Evolutionary conservation across 2,113 vertebrate species (phyloP).

Genomic region (Albula glossodonta): DNA sequence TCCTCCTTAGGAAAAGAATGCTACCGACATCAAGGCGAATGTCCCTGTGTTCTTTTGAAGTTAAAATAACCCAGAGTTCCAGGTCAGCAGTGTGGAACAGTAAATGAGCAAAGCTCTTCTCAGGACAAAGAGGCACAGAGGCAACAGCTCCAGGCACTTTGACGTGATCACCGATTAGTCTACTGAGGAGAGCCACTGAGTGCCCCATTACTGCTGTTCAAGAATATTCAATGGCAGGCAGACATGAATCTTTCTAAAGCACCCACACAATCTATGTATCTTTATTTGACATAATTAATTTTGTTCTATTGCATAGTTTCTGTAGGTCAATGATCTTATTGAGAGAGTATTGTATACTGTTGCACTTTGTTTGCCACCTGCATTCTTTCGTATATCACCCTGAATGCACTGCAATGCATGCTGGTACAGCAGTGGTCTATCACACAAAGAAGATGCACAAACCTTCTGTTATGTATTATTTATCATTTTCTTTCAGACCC

Average conservation of each 20-base stretch:
- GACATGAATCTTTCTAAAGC: neutral
- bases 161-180: conserved; percentile 2
- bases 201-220: neutral
- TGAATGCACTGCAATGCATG: neutral
- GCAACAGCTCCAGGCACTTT: neutral
- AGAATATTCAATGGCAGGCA: neutral
- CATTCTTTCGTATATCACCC: neutral
- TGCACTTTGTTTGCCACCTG: neutral
- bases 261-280: neutral
- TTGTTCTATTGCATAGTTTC: neutral
- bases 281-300: neutral
- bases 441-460: no score
- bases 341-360: neutral
- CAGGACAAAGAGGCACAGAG: neutral
- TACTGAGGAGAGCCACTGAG: neutral
- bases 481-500: no score
- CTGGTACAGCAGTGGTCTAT: no score
- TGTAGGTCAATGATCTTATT: neutral
- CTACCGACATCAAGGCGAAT: neutral
- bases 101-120: neutral
- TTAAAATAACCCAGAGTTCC: neutral
- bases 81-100: neutral
- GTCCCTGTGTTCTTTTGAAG: neutral
- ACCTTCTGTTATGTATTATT: no score
- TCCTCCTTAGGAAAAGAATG: neutral